Evolutionary conservation across 2,888 invertebrate species (phyloP), one percentile per base, ranked within the genome.

Genomic region (Deroplatys truncata): DNA sequence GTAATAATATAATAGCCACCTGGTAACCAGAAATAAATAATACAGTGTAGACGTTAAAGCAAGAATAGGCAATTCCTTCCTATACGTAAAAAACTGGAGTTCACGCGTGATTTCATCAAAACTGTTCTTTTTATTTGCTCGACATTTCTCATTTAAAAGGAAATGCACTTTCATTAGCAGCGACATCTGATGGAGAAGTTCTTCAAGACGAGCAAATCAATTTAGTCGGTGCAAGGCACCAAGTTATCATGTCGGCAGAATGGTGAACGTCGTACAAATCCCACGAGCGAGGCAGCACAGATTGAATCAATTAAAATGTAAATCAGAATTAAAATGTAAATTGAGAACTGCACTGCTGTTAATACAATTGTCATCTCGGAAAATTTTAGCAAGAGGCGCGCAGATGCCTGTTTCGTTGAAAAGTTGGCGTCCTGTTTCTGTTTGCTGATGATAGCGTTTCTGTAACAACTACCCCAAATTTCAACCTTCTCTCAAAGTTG

Each of bases 231-330:
- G 43, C 43, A 43, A 43, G 43, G 43, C 43, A 43, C 43, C 56
- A 72, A 25, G 56, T 72, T 72, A 72, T 72, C 56, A 72, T 72
- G 56, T 72, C 56, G 56, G 56, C 56, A 72, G 56, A 72, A 72
- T 72, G 16, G 56, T 72, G 56, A 72, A 72, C 56, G 56, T 25
- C 43, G 43, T 43, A 43, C 43, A 43, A 43, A 43, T 43, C 43
- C 43, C 43, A 43, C 43, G 43, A 72, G 56, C 56, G 25, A 25
- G 20, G 56, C 16, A 25, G 56, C 56, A 72, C 20, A 72, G 86
- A 86, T 72, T 86, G 86, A 86, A 86, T 86, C 86, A 86, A 86
- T 86, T 86, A 86, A 86, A 86, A 86, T 86, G 86, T 86, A 86
- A 86, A 86, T 86, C 72, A 72, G 82, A 82, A 86, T 86, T 86